Evolutionary conservation across 2,113 vertebrate species (phyloP).

Genomic region (Himantopus leucocephalus): DNA sequence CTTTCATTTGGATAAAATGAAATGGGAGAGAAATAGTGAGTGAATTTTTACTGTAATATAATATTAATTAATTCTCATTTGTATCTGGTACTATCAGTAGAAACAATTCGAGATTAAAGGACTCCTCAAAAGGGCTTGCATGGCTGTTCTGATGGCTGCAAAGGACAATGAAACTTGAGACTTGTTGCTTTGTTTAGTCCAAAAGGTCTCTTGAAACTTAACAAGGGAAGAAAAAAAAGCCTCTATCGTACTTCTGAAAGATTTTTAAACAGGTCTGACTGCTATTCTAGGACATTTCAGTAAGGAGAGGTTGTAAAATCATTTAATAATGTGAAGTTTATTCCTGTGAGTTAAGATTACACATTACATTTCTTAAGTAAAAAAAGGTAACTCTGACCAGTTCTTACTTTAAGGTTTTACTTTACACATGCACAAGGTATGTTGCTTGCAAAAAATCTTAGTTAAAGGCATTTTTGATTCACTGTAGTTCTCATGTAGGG

Average conservation of each 20-base stretch:
- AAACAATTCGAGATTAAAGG: not conserved
- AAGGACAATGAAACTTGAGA: not conserved
- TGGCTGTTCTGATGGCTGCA: not conserved
- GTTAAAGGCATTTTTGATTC: not conserved
- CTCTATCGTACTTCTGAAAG: not conserved
- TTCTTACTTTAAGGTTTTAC: not conserved
- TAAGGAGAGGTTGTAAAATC: not conserved
- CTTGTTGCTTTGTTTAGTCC: constrained; percentile 4
- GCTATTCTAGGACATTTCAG: not conserved
- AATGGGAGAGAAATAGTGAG: not conserved
- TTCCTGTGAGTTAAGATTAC: not conserved
- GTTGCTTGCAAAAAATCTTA: not conserved
- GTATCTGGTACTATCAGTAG: not conserved
- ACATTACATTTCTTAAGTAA: not conserved
- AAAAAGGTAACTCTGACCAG: not conserved
- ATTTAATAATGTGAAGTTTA: not conserved
- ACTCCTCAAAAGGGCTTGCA: not conserved
- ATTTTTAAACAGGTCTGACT: not conserved
- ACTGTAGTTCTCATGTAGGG: not conserved
- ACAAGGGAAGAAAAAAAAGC: not conserved
- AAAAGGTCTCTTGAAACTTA: not conserved
- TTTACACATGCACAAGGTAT: not conserved
- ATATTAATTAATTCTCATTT: not conserved
- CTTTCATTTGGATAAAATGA: not conserved
- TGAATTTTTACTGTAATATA: not conserved